Base-by-base conservation (phyloP, 2,797 vertebrate genomes). In the Margarornis squamiger region DNA sequence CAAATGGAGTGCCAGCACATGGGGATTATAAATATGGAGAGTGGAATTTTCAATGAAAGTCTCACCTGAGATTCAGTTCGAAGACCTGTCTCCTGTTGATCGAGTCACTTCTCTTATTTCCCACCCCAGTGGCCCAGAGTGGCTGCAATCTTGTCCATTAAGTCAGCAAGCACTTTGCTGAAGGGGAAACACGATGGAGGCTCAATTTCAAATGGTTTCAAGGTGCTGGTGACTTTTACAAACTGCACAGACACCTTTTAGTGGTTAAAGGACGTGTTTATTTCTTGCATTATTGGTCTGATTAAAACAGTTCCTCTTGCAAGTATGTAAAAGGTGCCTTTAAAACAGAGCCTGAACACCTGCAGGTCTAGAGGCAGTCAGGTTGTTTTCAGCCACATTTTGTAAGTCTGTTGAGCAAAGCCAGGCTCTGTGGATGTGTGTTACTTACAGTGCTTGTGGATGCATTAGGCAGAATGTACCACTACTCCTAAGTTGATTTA, bases 171-270 rank as follows among this genome's bases (percentile, higher is more conserved):
- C 38, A 32, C 32, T 48, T 79, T 63, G 84, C 88, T 96, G 90
- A 96, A 96, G 88, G 61, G 71, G 21, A 87, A 95, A 93, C 17
- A 7, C 0, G 2, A 66, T 4, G 16, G 76, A 65, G 68, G 22
- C 51, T 57, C 73, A 73, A 85, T 92, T 93, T 92, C 93, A 96
- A 93, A 96, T 93, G 86, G 57, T 85, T 96, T 95, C 93, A 95
- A 96, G 91, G 83, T 92, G 80, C 68, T 95, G 86, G 81, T 86
- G 86, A 83, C 90, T 97, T 97, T 96, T 94, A 97, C 74, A 96
- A 95, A 93, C 77, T 80, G 65, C 66, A 91, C 78, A 91, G n/a
- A 61, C 91, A 76, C 88, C 77, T 93, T 95, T 94, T 89, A 90
- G 74, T 83, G 76, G 51, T 92, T 86, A 95, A 92, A 89, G 75